These are phyloP conservation scores for Melospiza georgiana DNA, from an alignment of 2,113 vertebrate genomes.

Conservation along the genomic window DNA sequence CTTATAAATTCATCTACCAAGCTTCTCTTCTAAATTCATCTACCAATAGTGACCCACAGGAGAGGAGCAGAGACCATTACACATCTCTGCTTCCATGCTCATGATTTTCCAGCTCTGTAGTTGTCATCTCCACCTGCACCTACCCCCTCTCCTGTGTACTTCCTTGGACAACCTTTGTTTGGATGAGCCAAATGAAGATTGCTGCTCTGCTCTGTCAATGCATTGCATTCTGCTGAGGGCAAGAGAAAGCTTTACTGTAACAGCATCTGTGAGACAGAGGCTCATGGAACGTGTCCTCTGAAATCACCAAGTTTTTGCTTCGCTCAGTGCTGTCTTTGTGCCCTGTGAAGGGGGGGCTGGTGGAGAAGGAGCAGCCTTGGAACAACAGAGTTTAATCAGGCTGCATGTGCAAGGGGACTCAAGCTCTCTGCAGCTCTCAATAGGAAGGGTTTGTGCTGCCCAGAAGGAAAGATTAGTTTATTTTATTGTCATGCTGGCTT, in stretches of 20 bases:
- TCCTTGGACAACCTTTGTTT: too few species aligned
- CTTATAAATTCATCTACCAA: background rate
- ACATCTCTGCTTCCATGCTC: too few species aligned
- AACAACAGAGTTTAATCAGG: background rate
- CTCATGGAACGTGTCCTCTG: background rate
- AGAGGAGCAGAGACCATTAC: background rate
- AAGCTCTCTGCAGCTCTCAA: background rate
- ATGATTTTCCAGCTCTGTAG: background rate
- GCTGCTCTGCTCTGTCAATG: background rate
- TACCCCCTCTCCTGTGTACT: fast-evolving
- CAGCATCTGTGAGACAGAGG: background rate
- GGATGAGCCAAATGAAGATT: background rate
- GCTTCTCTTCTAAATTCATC: too few species aligned
- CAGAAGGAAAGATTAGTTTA: background rate
- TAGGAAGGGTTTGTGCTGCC: background rate
- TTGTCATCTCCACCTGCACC: fast-evolving
- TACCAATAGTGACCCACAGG: background rate
- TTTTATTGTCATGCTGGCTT: background rate
- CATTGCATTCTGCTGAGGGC: background rate
- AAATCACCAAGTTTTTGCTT: background rate
- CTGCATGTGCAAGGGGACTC: background rate
- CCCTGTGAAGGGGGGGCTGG: background rate
- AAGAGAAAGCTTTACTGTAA: background rate
- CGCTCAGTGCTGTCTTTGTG: background rate
- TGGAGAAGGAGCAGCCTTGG: background rate